A percentile compares a stretch with the other conserved stretches of the same genome.
Conservation (phyloP, 2,797 vertebrate species). For the Melopsittacus undulatus region DNA sequence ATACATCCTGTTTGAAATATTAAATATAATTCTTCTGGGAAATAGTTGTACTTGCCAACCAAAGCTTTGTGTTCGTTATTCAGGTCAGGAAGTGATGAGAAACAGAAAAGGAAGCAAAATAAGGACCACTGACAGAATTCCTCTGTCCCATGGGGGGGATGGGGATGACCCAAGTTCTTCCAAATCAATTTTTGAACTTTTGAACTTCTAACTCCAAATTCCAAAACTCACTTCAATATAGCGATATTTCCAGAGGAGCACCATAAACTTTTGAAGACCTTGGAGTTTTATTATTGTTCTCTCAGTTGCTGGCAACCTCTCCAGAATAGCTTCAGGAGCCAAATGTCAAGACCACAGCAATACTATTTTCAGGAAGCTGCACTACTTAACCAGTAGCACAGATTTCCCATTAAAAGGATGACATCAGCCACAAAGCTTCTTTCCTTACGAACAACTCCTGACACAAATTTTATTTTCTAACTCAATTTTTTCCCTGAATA, state of each 20-base stretch:
- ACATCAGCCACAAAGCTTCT: not conserved
- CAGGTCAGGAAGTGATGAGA: not conserved
- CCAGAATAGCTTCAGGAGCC: not conserved
- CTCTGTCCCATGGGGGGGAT: not conserved
- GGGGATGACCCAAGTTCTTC: not conserved
- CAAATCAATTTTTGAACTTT: not conserved
- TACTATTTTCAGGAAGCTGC: not conserved
- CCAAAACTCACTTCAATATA: not conserved
- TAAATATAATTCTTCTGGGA: conserved; percentile 14
- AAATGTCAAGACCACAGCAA: not conserved
- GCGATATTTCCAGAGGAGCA: not conserved
- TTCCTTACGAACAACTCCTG: not conserved
- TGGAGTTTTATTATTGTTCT: not conserved
- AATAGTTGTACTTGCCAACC: not conserved
- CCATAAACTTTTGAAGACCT: not conserved
- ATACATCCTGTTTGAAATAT: conserved; percentile 29
- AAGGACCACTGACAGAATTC: not conserved
- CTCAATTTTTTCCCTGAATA: not conserved
- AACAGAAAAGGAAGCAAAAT: conserved; percentile 3
- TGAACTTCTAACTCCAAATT: not conserved
- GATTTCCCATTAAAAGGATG: not conserved
- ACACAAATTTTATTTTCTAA: not conserved
- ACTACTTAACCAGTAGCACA: not conserved
- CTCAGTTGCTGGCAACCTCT: not conserved
- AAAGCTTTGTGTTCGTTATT: not conserved